A percentile compares a stretch with the other conserved stretches of the same genome.
These are phyloP conservation scores for Hyposmocoma kahamanoa DNA, from an alignment of 1,140 invertebrate genomes.

Conservation along the genomic window DNA sequence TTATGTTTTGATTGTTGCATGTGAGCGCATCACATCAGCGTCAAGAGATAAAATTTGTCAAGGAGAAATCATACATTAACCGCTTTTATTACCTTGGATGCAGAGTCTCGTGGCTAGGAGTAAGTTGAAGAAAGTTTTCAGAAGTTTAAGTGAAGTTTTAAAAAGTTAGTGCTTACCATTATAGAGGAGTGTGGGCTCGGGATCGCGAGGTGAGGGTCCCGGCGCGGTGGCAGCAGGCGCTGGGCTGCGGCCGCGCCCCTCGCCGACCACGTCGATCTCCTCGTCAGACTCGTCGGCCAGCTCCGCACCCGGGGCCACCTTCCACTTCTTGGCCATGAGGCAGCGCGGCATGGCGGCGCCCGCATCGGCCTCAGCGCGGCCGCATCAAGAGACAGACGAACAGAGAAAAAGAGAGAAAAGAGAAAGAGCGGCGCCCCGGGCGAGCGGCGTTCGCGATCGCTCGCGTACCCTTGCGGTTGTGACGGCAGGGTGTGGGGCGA, in stretches of 20 bases:
- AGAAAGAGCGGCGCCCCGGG: slow-evolving; percentile 64
- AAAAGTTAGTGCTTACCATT: slow-evolving; percentile 52
- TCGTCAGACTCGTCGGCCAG: slow-evolving; percentile 84
- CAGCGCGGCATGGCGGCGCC: slow-evolving; percentile 85
- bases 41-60: too few species aligned
- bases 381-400: slow-evolving; percentile 69
- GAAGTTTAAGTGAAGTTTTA: too few species aligned
- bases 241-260: slow-evolving; percentile 72
- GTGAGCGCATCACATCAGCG: too few species aligned
- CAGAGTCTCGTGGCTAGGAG: background rate
- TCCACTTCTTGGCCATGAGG: slow-evolving; percentile 94
- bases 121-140: too few species aligned
- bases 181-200: slow-evolving; percentile 68
- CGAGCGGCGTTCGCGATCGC: slow-evolving; percentile 66
- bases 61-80: too few species aligned
- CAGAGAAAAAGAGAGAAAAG: slow-evolving; percentile 69
- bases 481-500: slow-evolving; percentile 41
- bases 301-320: slow-evolving; percentile 86
- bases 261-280: slow-evolving; percentile 86
- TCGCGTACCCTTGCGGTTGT: slow-evolving; percentile 74
- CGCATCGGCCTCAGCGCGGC: slow-evolving; percentile 66
- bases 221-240: slow-evolving; percentile 67
- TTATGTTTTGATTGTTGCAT: too few species aligned
- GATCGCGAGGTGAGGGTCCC: slow-evolving; percentile 61
- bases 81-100: too few species aligned